These are phyloP conservation scores for Thaumatotibia leucotreta DNA, from an alignment of 1,140 invertebrate species.

Conservation along the genomic window DNA sequence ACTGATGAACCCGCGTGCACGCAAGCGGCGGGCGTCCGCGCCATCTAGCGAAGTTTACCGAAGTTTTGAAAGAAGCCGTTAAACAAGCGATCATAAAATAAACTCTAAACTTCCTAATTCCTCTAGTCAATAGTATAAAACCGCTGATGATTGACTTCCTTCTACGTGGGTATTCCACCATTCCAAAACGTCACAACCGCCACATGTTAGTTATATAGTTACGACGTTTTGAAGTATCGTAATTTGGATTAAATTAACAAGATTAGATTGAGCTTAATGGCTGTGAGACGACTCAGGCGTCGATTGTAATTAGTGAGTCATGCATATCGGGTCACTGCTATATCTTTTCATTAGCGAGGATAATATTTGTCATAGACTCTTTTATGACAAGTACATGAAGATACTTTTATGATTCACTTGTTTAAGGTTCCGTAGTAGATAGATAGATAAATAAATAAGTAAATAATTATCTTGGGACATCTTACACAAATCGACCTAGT, in stretches of 20 bases:
- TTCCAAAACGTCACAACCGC: not conserved
- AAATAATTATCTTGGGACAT: too few relatives aligned
- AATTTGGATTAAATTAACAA: conserved; percentile 50
- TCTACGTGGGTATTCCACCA: conserved; percentile 29
- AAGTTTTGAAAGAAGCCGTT: not conserved
- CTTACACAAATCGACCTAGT: too few relatives aligned
- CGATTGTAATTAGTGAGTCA: conserved; percentile 58
- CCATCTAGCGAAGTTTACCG: too few relatives aligned
- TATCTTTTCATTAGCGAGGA: not conserved
- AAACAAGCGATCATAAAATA: conserved; percentile 13
- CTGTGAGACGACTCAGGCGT: conserved; percentile 48
- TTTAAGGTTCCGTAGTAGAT: too few relatives aligned
- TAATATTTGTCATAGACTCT: not conserved
- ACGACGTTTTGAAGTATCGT: not conserved
- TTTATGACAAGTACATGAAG: too few relatives aligned
- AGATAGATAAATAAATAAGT: too few relatives aligned
- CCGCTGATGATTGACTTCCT: conserved; percentile 56
- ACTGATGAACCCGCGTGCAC: too few relatives aligned
- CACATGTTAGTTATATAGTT: not conserved
- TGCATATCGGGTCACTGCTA: conserved; percentile 23
- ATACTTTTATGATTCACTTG: too few relatives aligned
- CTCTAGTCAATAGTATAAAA: conserved; percentile 40
- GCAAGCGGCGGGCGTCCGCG: too few relatives aligned
- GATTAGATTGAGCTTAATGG: conserved; percentile 56
- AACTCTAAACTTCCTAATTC: conserved; percentile 24